Base-by-base conservation (phyloP, 2,113 vertebrate species). In the Orycteropus afer region DNA sequence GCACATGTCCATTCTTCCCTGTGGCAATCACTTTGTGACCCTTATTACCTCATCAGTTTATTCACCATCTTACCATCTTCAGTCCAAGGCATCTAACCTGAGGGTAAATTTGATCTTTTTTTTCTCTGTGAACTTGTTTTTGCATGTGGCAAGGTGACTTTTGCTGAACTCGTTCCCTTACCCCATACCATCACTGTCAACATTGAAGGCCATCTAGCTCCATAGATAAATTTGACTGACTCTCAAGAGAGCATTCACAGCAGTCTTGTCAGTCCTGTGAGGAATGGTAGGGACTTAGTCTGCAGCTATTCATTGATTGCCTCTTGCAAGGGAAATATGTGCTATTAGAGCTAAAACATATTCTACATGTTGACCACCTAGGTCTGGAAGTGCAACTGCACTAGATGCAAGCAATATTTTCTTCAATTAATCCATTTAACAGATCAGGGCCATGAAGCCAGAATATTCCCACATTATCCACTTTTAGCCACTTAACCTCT, bases 401-500 rank as follows among this genome's bases (percentile, higher is more conserved):
- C 73, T 89, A 49, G 65, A 87, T 51, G 34, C n/a, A 71, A 87
- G 67, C 45, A 27, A 0, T 94, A 8, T 95, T 92, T 88, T 95
- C 29, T 57, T 51, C 47, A 85, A 2, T 90, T 92, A 84, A 76
- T 89, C 61, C 45, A 42, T 53, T 78, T 86, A 40, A 51, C 86
- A 61, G 51, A 47, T 10, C 59, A 82, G 71, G 25, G 34, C 37
- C 25, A 0, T 14, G 47, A 45, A 79, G 4, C 29, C 89, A 5
- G n/a, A 94, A n/a, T 79, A 27, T 8, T 59, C 22, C 29, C 27
- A 88, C 61, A 79, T 96, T 88, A 82, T 87, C 91, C 57, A 90
- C 49, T 82, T 90, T 91, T 14, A 89, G 81, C 73, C 49, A 47
- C 78, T 92, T 96, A 91, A 90, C 84, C 67, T 37, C 55, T 90